These are phyloP conservation scores for Drosophila nr. medialis DNA, from an alignment of 2,888 invertebrate species.

Conservation along the genomic window DNA sequence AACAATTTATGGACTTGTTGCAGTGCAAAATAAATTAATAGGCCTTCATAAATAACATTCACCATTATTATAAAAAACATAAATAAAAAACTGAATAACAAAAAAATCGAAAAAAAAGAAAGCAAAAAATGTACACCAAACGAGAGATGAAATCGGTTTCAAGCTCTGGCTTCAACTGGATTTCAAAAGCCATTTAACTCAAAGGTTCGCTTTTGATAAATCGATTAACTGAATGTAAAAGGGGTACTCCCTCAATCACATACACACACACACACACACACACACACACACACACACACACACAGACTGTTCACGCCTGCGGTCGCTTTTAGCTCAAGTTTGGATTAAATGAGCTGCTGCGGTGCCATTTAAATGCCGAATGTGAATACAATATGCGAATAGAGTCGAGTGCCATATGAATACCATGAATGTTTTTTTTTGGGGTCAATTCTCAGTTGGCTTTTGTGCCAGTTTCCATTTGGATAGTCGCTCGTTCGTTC, in stretches of 20 bases:
- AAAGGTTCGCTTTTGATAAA: conserved; percentile 5
- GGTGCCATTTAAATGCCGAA: conserved; percentile 9
- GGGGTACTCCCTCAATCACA: not conserved
- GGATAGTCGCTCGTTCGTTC: conserved; percentile 51
- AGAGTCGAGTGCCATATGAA: conserved; percentile 25
- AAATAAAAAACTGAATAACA: not conserved
- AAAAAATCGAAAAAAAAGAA: not conserved
- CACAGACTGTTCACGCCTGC: not conserved
- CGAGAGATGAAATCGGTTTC: conserved; percentile 20
- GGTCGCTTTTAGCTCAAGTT: conserved; percentile 20
- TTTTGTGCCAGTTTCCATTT: conserved; percentile 50
- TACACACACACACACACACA: not conserved
- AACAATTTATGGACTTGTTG: not conserved
- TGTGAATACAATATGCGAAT: not conserved
- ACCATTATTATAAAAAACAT: not conserved
- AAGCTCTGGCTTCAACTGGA: not conserved
- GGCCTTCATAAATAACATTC: not conserved
- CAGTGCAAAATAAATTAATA: not conserved
- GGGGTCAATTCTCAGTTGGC: conserved; percentile 53
- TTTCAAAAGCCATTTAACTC: conserved; percentile 22
- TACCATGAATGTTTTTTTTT: conserved; percentile 10
- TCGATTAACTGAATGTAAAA: conserved; percentile 10
- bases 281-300: not conserved
- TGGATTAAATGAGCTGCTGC: conserved; percentile 25
- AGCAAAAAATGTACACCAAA: not conserved